Conservation (phyloP, 2,113 vertebrate species). For the Numenius arquata region DNA sequence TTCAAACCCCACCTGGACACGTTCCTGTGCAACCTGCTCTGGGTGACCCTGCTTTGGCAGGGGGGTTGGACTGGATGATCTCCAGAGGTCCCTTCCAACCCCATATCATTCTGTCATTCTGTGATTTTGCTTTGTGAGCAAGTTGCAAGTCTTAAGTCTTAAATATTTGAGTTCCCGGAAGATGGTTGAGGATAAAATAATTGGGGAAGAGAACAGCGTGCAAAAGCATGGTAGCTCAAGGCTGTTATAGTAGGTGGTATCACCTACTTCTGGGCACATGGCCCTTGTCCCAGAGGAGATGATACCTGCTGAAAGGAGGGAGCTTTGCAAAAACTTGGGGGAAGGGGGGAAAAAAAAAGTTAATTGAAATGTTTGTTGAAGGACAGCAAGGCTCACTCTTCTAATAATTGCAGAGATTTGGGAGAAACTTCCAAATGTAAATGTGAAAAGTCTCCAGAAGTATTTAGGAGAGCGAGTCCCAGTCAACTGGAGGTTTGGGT, state of each 20-base stretch:
- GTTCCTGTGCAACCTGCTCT: background rate
- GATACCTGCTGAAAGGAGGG: background rate
- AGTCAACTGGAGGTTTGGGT: background rate
- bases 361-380: background rate
- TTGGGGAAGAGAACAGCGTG: background rate
- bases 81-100: background rate
- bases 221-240: background rate
- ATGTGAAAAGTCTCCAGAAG: background rate
- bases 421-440: background rate
- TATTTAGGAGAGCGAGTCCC: background rate
- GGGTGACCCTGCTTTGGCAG: background rate
- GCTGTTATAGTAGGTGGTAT: background rate
- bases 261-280: rapidly evolving
- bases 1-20: background rate
- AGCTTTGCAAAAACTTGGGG: background rate
- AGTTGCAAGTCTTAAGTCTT: background rate
- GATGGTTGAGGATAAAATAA: background rate
- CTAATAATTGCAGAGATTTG: background rate
- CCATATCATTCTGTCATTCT: background rate
- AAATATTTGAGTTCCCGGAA: background rate
- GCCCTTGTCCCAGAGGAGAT: background rate
- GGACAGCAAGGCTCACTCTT: background rate
- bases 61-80: background rate
- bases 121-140: background rate
- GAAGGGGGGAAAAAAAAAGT: rapidly evolving